Percentiles rank a stretch among this genome's conserved stretches.
These are phyloP conservation scores for Lagocephalus sceleratus DNA, from an alignment of 2,797 vertebrate species.

Conservation along the genomic window DNA sequence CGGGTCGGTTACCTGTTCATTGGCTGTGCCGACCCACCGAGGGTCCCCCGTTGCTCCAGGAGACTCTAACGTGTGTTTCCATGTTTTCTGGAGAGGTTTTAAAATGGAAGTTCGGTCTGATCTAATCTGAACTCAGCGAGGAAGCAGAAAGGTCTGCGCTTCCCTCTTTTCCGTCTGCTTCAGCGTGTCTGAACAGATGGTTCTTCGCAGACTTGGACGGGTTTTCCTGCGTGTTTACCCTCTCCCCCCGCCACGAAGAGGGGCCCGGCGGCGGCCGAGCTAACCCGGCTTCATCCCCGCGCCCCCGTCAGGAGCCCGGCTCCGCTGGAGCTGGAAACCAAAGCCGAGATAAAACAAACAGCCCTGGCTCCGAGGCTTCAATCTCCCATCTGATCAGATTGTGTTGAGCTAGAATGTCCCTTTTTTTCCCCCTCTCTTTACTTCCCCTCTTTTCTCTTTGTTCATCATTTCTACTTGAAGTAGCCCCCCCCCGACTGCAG, in stretches of 20 bases:
- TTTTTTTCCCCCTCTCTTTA: constrained; percentile 15
- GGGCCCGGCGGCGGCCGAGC: too few relatives aligned
- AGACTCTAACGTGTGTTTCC: constrained; percentile 57
- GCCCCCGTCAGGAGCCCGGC: constrained; percentile 4
- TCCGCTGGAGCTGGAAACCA: constrained; percentile 45
- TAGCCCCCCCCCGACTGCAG: not conserved
- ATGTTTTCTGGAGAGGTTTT: constrained; percentile 46
- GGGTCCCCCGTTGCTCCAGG: constrained; percentile 22
- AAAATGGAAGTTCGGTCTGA: too few relatives aligned
- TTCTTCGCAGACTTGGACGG: not conserved
- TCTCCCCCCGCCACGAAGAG: too few relatives aligned
- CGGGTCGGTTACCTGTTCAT: constrained; percentile 18
- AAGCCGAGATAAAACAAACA: constrained; percentile 58
- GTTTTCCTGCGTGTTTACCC: not conserved
- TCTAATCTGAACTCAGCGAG: too few relatives aligned
- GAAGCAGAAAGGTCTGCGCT: not conserved
- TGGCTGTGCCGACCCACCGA: constrained; percentile 36
- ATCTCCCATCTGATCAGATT: constrained; percentile 61
- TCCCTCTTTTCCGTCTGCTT: not conserved
- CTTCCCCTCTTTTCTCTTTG: not conserved
- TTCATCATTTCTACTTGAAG: not conserved
- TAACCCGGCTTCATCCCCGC: not conserved
- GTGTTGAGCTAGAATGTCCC: constrained; percentile 40
- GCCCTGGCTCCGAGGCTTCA: constrained; percentile 35
- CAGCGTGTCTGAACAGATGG: not conserved